Conservation (phyloP, 2,797 vertebrate species). For the Leuciscus waleckii region DNA sequence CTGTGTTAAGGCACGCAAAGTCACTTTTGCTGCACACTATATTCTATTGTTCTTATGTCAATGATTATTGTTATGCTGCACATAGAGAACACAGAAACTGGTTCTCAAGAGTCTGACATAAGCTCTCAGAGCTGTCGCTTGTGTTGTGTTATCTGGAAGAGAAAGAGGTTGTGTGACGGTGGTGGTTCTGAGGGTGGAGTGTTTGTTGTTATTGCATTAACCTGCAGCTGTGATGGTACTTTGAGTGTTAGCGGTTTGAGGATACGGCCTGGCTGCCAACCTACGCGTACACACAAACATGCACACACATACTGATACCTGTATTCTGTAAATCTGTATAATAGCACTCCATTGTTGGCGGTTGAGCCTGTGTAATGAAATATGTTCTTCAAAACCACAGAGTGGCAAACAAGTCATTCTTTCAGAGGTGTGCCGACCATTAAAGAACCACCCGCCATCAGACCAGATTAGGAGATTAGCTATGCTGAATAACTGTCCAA, state of each 20-base stretch:
- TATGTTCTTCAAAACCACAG: slow-evolving; percentile 50
- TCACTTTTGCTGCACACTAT: not conserved
- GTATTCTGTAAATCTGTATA: slow-evolving; percentile 43
- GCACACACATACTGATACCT: slow-evolving; percentile 46
- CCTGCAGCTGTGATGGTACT: slow-evolving; percentile 56
- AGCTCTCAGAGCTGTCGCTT: slow-evolving; percentile 16
- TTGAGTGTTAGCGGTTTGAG: slow-evolving; percentile 60
- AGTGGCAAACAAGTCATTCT: slow-evolving; percentile 43
- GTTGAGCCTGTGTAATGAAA: slow-evolving; percentile 47
- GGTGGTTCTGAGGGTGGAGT: slow-evolving; percentile 37
- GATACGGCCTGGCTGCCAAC: slow-evolving; percentile 39
- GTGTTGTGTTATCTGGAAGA: slow-evolving; percentile 32
- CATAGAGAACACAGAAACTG: slow-evolving; percentile 4
- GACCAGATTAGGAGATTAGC: slow-evolving; percentile 53
- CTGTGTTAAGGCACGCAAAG: not conserved
- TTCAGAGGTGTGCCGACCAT: slow-evolving; percentile 41
- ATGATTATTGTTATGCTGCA: not conserved
- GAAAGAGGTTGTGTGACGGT: slow-evolving; percentile 41
- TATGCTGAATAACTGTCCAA: slow-evolving; percentile 45
- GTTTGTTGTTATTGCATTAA: slow-evolving; percentile 61
- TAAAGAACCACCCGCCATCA: slow-evolving; percentile 52
- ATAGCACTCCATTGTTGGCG: slow-evolving; percentile 47
- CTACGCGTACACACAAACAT: slow-evolving; percentile 44
- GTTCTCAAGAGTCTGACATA: slow-evolving; percentile 19
- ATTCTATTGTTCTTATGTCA: not conserved